Base-by-base conservation (phyloP, 1,140 invertebrate species). In the Gonioctena quinquepunctata region DNA sequence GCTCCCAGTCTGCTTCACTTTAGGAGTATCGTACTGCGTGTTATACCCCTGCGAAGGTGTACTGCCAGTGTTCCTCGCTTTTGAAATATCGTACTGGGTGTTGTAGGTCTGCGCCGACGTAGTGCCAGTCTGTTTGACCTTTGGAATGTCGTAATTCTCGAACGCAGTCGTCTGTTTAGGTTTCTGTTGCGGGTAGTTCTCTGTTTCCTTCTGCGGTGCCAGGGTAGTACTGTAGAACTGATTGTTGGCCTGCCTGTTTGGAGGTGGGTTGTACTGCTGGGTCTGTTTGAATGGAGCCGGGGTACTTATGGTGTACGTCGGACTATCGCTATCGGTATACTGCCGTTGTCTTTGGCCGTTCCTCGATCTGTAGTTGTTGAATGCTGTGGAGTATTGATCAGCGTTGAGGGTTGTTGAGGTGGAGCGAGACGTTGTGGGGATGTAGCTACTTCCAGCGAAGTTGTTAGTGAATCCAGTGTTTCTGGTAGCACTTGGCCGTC, bases 401-500 rank as follows among this genome's bases (percentile, higher is more conserved):
- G 67, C 22, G 52, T 74, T 42, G 18, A 65, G 69, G 13, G 81
- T 76, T 28, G 79, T 75, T 21, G 76, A 82, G 1, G 82, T 80
- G 2, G 81, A 83, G 62, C 82, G 81, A 56, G 84, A 81, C 2
- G 87, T 88, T 0, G 87, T 87, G 0, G 87, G 86, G 2, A 80
- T 75, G 33, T 84, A 86, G 69, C 80, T 85, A 50, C 82, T 86
- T 21, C 80, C 82, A 7, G 85, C 81, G 59, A 85, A 87, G 57
- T 84, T 85, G 27, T 83, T 85, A 1, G 79, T 73, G 66, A 86
- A 85, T 57, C 76, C 82, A 69, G 66, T 79, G 42, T 82, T 77
- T 81, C 80, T 48, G 82, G 76, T 62, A 80, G 70, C 49, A 4
- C 8, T 26, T 70, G 80, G 82, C 76, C 28, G 83, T 75, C 27